These are phyloP conservation scores for Eupithecia tripunctaria DNA, from an alignment of 2,888 invertebrate species.

Conservation along the genomic window DNA sequence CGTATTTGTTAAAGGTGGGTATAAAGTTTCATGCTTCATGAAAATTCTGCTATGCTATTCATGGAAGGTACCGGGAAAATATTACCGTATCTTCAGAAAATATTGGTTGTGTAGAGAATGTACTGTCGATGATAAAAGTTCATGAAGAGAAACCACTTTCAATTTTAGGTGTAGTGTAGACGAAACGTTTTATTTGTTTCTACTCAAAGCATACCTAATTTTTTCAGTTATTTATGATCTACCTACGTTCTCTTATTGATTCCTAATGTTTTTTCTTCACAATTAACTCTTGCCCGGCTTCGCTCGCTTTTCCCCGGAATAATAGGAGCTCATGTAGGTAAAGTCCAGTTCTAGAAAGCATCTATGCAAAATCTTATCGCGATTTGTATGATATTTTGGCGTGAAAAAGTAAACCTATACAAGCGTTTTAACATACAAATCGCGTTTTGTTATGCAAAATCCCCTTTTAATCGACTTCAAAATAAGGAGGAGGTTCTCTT, in stretches of 20 bases:
- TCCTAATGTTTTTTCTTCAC: too few species aligned
- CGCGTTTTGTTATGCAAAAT: too few species aligned
- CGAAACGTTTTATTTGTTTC: neutral
- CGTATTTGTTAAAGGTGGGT: neutral
- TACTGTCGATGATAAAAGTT: neutral
- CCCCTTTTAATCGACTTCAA: too few species aligned
- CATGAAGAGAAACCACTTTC: neutral
- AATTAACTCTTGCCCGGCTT: neutral
- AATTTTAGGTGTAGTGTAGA: neutral
- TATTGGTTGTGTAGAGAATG: conserved; percentile 1
- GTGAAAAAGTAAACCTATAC: neutral
- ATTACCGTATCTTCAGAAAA: neutral
- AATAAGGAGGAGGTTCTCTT: too few species aligned
- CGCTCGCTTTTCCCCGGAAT: neutral
- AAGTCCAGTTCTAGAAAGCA: neutral
- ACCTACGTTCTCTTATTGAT: too few species aligned
- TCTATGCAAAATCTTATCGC: neutral
- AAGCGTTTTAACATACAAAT: too few species aligned
- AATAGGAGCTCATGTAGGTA: too few species aligned
- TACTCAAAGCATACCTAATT: neutral
- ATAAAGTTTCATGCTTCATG: conserved; percentile 8
- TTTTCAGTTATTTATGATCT: too few species aligned
- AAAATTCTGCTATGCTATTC: neutral
- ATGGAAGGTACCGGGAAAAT: neutral
- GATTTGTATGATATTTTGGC: too few species aligned